Conservation (phyloP, 64 coral and sea anemone genomes). For the Cladopsammia gracilis region DNA sequence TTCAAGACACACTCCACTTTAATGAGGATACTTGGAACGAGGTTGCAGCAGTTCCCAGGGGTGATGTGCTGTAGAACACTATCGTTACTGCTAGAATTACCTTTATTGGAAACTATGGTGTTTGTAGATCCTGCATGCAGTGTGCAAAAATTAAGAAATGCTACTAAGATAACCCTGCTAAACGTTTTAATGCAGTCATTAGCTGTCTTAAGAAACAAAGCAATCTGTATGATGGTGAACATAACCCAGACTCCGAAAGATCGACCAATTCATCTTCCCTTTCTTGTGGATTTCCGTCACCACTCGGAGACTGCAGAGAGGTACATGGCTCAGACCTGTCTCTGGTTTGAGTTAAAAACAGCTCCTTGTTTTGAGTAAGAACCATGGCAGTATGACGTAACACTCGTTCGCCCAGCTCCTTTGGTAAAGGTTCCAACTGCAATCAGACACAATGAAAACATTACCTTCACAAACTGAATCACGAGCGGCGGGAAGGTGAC, state of each 20-base stretch:
- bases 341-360: slow-evolving; percentile 70
- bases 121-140: too few species aligned
- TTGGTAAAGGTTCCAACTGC: slow-evolving; percentile 76
- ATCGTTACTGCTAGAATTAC: too few species aligned
- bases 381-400: slow-evolving; percentile 81
- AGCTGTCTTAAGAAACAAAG: slow-evolving; percentile 46
- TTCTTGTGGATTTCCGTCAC: background rate
- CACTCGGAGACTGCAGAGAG: background rate
- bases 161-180: background rate
- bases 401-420: slow-evolving; percentile 78
- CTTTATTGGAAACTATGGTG: too few species aligned
- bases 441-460: background rate
- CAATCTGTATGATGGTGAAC: slow-evolving; percentile 48
- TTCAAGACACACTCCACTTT: too few species aligned
- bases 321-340: background rate
- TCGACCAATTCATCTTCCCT: background rate
- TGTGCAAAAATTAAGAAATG: too few species aligned
- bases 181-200: slow-evolving; percentile 17
- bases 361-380: slow-evolving; percentile 77
- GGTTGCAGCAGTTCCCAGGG: too few species aligned
- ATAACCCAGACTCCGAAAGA: background rate
- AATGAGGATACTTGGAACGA: too few species aligned
- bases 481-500: too few species aligned
- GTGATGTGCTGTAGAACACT: too few species aligned
- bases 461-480: background rate